These are phyloP conservation scores for Lophotis ruficrista DNA, from an alignment of 2,113 vertebrate species.

Conservation along the genomic window DNA sequence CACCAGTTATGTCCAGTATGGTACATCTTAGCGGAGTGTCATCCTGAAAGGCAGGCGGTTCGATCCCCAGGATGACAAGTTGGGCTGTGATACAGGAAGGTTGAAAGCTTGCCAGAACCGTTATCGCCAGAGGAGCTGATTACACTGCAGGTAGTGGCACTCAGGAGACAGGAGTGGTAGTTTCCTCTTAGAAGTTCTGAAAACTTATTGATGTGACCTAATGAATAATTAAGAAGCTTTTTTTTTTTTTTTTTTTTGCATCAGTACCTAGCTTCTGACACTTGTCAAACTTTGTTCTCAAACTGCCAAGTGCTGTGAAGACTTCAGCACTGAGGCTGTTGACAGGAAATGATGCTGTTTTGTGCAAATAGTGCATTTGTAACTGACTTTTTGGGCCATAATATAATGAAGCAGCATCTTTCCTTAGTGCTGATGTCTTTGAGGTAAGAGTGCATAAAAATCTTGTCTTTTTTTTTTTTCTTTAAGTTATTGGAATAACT, in stretches of 20 bases:
- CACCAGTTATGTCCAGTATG: neutral
- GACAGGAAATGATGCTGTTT: neutral
- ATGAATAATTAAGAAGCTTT: neutral
- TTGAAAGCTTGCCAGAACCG: neutral
- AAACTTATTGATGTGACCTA: neutral
- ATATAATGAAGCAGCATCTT: neutral
- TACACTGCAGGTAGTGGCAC: neutral
- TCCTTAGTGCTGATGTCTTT: neutral
- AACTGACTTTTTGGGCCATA: neutral
- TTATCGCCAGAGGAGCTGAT: conserved; percentile 5
- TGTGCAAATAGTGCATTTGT: neutral
- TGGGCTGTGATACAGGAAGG: neutral
- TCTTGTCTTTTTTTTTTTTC: neutral
- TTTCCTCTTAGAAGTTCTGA: neutral
- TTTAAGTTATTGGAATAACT: neutral
- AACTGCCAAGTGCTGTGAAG: neutral
- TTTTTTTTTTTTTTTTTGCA: neutral
- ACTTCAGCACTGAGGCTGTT: neutral
- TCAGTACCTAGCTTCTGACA: neutral
- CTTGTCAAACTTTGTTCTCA: neutral
- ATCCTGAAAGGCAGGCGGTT: neutral
- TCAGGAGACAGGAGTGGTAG: neutral
- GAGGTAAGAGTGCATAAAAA: neutral
- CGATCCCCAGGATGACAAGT: neutral
- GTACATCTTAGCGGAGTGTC: neutral